Evolutionary conservation across 1,140 invertebrate genomes (phyloP).

Genomic region (Eulimnadia texana): DNA sequence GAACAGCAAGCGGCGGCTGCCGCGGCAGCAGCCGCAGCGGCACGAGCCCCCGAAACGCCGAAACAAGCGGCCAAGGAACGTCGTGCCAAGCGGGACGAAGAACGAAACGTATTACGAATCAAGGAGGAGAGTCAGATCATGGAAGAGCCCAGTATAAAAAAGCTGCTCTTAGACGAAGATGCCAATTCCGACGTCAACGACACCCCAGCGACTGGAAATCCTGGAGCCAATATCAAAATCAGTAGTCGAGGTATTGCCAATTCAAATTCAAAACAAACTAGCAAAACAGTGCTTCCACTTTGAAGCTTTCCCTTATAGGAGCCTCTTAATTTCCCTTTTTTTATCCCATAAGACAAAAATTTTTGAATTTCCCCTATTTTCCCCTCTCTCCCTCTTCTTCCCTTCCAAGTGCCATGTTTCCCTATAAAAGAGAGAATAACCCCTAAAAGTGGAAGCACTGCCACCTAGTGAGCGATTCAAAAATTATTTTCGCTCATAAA

Average conservation of each 20-base stretch:
- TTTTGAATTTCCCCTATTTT: too few species aligned
- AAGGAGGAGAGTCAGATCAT: conserved; percentile 18
- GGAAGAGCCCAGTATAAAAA: conserved; percentile 23
- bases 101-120: conserved; percentile 16
- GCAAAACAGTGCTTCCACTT: too few species aligned
- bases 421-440: too few species aligned
- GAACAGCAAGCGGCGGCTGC: conserved; percentile 17
- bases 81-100: conserved; percentile 23
- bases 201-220: conserved; percentile 26
- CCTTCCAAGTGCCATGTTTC: too few species aligned
- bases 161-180: conserved; percentile 32
- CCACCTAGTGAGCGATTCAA: too few species aligned
- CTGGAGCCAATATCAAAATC: conserved; percentile 74
- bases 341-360: too few species aligned
- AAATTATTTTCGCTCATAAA: too few species aligned
- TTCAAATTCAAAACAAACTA: too few species aligned
- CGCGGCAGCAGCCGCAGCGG: conserved; percentile 29
- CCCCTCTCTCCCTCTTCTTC: too few species aligned
- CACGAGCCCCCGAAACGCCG: conserved; percentile 28
- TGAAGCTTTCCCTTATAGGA: too few species aligned
- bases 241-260: conserved; percentile 70
- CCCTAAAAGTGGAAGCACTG: too few species aligned
- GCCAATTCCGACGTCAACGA: conserved; percentile 24
- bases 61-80: background rate
- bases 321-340: too few species aligned